Evolutionary conservation across 30 jellyfish, hydroid and myxozoan genomes (phyloP), one percentile per base, ranked within the genome.

Genomic region (Clytia hemisphaerica): DNA sequence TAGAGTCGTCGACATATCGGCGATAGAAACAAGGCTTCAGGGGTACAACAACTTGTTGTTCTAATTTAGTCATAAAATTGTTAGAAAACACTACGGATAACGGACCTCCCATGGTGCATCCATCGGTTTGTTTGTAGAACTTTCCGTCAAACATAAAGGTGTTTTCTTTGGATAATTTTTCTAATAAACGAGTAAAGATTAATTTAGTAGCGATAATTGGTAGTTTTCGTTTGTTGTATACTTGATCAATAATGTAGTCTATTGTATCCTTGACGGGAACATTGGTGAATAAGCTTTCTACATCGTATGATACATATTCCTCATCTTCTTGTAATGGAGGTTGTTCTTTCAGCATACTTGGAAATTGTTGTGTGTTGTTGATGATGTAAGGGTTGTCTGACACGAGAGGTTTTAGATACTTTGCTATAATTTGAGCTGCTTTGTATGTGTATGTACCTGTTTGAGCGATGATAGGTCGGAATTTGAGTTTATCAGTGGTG

Each of bases 201-300:
- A 58, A 58, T 12, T 31, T 25, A 21, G 31, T 63, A 45, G 35
- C 16, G 14, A 31, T 37, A 30, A 14, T 35, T 4, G 28, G 31
- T 21, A 63, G 71, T 30, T 35, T 63, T 34, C 36, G 15, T 18
- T 5, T 63, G 71, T 15, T 63, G 77, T 63, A 63, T 10, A 51
- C 29, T 10, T 7, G 9, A 15, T 22, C 9, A 51, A 51, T 10
- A 42, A 51, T n/a, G n/a, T 7, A 58, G 14, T 38, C 29, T 7
- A 63, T 34, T 34, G 77, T 63, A 15, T 63, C 77, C 71, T 37
- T 35, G 21, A 63, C 36, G 4, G 77, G 77, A 32, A 63, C 72
- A 35, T 63, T 63, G 4, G 77, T 63, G 28, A 63, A 63, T n/a
- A n/a, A n/a, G n/a, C n/a, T n/a, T n/a, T n/a, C n/a, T n/a, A n/a